Evolutionary conservation across 2,888 invertebrate genomes (phyloP).

Genomic region (Heterodera filipjevi): DNA sequence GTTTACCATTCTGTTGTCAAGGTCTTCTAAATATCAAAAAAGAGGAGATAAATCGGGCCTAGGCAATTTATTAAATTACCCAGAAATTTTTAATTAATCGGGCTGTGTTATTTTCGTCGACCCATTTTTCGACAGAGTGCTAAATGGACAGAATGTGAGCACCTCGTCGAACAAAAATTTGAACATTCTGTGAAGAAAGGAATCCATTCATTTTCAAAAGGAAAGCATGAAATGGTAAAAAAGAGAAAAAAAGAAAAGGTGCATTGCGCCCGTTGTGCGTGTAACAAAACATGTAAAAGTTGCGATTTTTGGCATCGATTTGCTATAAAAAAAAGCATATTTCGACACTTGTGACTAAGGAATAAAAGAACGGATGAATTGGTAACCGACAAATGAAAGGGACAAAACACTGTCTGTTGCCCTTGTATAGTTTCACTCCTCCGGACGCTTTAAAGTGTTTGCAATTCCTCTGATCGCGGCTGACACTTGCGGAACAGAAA

Average conservation of each 20-base stretch:
- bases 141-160: slow-evolving; percentile 55
- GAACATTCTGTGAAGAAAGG: slow-evolving; percentile 49
- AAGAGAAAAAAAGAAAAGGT: too few species aligned
- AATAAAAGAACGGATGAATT: too few species aligned
- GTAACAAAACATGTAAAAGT: slow-evolving; percentile 68
- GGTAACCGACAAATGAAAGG: too few species aligned
- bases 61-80: neutral
- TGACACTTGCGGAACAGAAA: slow-evolving; percentile 80
- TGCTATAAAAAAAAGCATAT: slow-evolving; percentile 17
- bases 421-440: slow-evolving; percentile 18
- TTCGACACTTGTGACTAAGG: too few species aligned
- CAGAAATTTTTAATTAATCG: slow-evolving; percentile 38
- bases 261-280: slow-evolving; percentile 87
- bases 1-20: neutral
- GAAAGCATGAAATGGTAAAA: too few species aligned
- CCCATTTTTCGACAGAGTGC: slow-evolving; percentile 53
- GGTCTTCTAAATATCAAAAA: slow-evolving; percentile 18
- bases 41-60: too few species aligned
- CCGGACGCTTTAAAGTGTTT: slow-evolving; percentile 38
- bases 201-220: neutral
- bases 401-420: slow-evolving; percentile 16
- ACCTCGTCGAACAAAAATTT: slow-evolving; percentile 59
- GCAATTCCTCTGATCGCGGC: slow-evolving; percentile 72
- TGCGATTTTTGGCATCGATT: slow-evolving; percentile 34
- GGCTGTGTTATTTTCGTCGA: slow-evolving; percentile 43